Base-by-base conservation (phyloP, 2,888 invertebrate genomes). In the Diaprepes abbreviatus region DNA sequence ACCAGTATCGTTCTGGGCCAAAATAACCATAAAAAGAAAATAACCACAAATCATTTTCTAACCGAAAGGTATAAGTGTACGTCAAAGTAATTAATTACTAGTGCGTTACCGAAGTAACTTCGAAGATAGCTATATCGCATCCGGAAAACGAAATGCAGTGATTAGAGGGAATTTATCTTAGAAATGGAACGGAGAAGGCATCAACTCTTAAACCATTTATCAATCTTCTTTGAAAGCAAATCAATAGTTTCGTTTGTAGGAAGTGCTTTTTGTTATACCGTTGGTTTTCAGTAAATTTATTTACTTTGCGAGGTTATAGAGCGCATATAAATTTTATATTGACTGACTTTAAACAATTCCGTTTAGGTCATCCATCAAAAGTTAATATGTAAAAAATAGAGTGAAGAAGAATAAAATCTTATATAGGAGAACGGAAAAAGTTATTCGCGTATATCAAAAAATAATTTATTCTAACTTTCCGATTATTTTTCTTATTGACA, bases 161-260 rank as follows among this genome's bases (percentile, higher is more conserved):
- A 68, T 68, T 68, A 68, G 50, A 54, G 45, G 31, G 50, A 57
- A 68, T 68, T 54, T 68, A 63, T 68, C 68, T 68, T 63, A 38
- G 57, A 68, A 68, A 63, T 57, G 40, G 63, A 62, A 68, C 35
- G 57, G 48, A 21, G 31, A 28, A 50, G 28, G 33, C 54, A 60
- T 60, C 66, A 60, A 36, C 33, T 60, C 55, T 48, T 38, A 63
- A 57, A 63, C 50, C 70, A 63, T 66, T 71, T 62, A 71, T 71
- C 70, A 71, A 71, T 66, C 70, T 21, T 16, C 48, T 55, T 36
- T 64, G 65, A 70, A 70, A 58, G 65, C 50, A 24, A 58, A 57
- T 63, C 69, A 63, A 57, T 50, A 43, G 63, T 57, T 69, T 36
- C 58, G 55, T 69, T 69, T 64, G 69, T 58, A 31, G 58, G 58